These are phyloP conservation scores for Tigriopus californicus DNA, from an alignment of 2,888 invertebrate species.

Conservation along the genomic window DNA sequence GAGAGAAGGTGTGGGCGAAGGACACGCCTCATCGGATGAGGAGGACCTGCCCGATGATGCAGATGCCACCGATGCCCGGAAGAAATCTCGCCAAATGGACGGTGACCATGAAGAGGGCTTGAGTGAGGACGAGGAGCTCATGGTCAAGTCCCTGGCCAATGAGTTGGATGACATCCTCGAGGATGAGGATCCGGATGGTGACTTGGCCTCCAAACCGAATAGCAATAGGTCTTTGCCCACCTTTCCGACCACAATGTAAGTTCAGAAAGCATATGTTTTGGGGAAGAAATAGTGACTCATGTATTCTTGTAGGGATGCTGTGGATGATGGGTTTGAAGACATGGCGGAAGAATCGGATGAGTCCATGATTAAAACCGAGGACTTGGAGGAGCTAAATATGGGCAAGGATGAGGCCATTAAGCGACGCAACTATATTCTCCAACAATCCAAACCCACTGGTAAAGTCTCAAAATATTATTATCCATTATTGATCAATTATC, in stretches of 20 bases:
- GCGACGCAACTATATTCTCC: conserved; percentile 14
- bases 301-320: background rate
- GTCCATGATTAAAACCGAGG: conserved; percentile 9
- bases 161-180: conserved; percentile 15
- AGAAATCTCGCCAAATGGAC: conserved; percentile 14
- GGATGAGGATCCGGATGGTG: background rate
- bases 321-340: background rate
- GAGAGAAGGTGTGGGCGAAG: conserved; percentile 14
- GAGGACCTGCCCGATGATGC: conserved; percentile 28
- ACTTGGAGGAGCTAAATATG: conserved; percentile 9
- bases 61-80: conserved; percentile 22
- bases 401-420: background rate
- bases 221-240: background rate
- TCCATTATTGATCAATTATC: too few relatives aligned
- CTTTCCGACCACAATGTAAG: background rate
- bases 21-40: conserved; percentile 20
- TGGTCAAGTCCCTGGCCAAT: conserved; percentile 16
- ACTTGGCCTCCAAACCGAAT: too few relatives aligned
- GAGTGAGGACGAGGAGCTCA: conserved; percentile 14
- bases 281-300: background rate
- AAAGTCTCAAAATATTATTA: too few relatives aligned
- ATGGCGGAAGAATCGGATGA: conserved; percentile 7
- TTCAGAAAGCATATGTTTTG: background rate
- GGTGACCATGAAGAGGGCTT: conserved; percentile 9
- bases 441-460: background rate